phyloP scores from a whole-genome alignment of 2,888 invertebrate genomes.

The Phytoseiulus persimilis region DNA sequence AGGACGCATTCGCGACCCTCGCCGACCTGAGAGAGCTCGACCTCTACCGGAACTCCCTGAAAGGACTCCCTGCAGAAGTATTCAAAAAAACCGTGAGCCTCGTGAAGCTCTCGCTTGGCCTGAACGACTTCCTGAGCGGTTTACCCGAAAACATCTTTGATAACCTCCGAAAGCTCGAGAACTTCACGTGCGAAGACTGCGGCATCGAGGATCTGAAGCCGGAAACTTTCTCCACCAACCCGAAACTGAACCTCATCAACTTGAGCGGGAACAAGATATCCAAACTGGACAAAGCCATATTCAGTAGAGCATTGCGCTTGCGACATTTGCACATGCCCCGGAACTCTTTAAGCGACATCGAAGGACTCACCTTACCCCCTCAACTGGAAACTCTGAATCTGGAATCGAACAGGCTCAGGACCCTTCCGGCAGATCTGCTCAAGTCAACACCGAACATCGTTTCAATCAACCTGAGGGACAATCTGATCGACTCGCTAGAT shows the following conservation, averaged over 20 bases:
- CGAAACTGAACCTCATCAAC: not conserved
- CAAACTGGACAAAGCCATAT: not conserved
- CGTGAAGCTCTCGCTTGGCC: not conserved
- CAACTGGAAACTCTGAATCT: slow-evolving; percentile 41
- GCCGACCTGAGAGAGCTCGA: slow-evolving; percentile 54
- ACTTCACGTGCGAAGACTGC: not conserved
- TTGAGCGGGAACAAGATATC: not conserved
- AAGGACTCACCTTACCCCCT: slow-evolving; percentile 20
- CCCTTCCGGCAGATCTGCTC: not conserved
- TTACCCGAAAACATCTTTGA: not conserved
- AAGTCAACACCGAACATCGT: not conserved
- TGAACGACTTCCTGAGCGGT: not conserved
- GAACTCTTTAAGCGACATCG: not conserved
- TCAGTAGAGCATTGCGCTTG: not conserved
- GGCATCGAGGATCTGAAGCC: not conserved
- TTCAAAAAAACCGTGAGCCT: not conserved
- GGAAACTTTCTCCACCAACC: not conserved
- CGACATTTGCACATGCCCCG: not conserved
- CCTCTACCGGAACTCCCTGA: slow-evolving; percentile 56
- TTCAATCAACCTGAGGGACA: not conserved
- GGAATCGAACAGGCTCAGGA: slow-evolving; percentile 40
- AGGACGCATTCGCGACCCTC: slow-evolving; percentile 54
- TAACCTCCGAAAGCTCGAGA: not conserved
- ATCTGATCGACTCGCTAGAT: not conserved
- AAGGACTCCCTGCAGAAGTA: not conserved